Evolutionary conservation across 2,113 vertebrate species (phyloP), one percentile per base, ranked within the genome.

Genomic region (Prinia subflava): DNA sequence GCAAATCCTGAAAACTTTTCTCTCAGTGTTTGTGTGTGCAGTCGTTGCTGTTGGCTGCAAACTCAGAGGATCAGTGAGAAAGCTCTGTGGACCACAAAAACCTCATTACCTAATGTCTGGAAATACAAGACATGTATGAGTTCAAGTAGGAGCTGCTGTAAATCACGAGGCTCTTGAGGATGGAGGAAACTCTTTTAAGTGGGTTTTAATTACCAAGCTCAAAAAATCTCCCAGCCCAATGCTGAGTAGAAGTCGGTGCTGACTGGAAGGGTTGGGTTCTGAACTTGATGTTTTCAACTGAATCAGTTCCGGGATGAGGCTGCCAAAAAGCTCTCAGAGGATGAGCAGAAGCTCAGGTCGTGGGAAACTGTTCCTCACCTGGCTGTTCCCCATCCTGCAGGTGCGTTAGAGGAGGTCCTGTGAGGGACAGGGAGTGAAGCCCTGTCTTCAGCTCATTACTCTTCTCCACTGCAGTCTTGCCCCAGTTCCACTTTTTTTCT

Each of bases 21-120:
- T 80, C 8, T 57, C 46, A 9, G 19, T 46, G 37, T 65, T 52
- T 63, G 47, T 47, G 44, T 3, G 1, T 9, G 20, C 20, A 70
- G 73, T 70, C 6, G 0, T 50, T 65, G 67, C 87, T 80, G 63
- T 52, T 92, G 78, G 63, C 88, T 87, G 68, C 64, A 46, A 68
- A 75, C 84, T 27, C 46, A 33, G 56, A 89, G 35, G 22, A 71
- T 89, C 20, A 2, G 92, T 78, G 59, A 94, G 94, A 93, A 92
- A 90, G 90, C 64, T 87, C 85, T 87, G 16, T 53, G 94, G 93
- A 92, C 95, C 94, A 92, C 95, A 94, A 86, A 96, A 97, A 95
- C 94, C 96, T 95, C 93, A 94, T 96, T 96, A 93, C 88, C 94
- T 94, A 90, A 96, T 89, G 90, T 93, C 96, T 97, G 93, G 88